A percentile compares a stretch with the other conserved stretches of the same genome.
These are phyloP conservation scores for Rugalucina vietnamica DNA, from an alignment of 2,888 invertebrate species.

Conservation along the genomic window DNA sequence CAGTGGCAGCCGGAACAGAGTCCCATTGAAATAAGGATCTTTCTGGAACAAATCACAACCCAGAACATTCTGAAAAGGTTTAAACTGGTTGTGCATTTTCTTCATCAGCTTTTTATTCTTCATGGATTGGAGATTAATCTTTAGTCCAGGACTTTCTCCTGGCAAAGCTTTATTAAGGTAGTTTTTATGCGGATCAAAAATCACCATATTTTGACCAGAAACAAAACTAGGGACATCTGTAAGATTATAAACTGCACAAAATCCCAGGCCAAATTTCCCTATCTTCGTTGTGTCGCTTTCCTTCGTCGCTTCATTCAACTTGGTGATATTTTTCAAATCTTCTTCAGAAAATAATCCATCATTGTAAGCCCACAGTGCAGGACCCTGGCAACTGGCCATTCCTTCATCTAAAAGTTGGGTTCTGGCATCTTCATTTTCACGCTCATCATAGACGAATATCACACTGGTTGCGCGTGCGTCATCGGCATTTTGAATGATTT, in stretches of 20 bases:
- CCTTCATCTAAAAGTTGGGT: slow-evolving; percentile 73
- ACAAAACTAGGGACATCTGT: slow-evolving; percentile 82
- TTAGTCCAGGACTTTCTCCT: slow-evolving; percentile 34
- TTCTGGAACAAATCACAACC: slow-evolving; percentile 58
- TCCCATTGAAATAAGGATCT: slow-evolving; percentile 67
- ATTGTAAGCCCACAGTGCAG: slow-evolving; percentile 81
- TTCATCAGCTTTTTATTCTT: slow-evolving; percentile 47
- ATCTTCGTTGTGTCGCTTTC: slow-evolving; percentile 75
- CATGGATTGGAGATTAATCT: slow-evolving; percentile 18
- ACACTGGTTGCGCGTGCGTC: slow-evolving; percentile 76
- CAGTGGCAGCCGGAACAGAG: slow-evolving; percentile 81
- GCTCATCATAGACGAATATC: slow-evolving; percentile 77
- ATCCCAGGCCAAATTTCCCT: slow-evolving; percentile 82
- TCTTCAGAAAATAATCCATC: slow-evolving; percentile 77
- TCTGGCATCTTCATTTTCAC: slow-evolving; percentile 70
- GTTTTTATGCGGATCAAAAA: slow-evolving; percentile 81
- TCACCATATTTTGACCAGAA: slow-evolving; percentile 76
- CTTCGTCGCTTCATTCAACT: slow-evolving; percentile 80
- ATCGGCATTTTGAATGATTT: slow-evolving; percentile 80
- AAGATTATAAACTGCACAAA: slow-evolving; percentile 81
- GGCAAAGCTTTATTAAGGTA: slow-evolving; percentile 67
- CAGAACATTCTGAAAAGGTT: slow-evolving; percentile 74
- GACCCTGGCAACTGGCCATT: slow-evolving; percentile 80
- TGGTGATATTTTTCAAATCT: slow-evolving; percentile 80
- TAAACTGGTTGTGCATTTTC: slow-evolving; percentile 70